These are phyloP conservation scores for Notolepis coatsorum DNA, from an alignment of 2,797 vertebrate genomes.

Conservation along the genomic window DNA sequence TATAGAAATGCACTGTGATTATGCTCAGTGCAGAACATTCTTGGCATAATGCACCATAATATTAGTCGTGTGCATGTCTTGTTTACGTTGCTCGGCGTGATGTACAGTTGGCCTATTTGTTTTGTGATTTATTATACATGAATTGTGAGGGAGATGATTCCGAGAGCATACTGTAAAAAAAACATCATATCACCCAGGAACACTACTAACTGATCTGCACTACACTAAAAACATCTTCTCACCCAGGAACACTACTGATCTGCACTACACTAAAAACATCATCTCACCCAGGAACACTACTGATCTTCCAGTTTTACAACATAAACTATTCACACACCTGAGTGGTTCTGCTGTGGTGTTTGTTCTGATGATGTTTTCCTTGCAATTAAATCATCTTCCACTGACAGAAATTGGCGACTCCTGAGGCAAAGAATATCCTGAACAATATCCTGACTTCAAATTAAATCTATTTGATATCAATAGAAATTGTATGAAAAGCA, in stretches of 20 bases:
- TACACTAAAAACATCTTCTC: slow-evolving; percentile 27
- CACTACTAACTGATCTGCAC: background rate
- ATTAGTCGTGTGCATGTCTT: no score
- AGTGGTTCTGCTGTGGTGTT: slow-evolving; percentile 32
- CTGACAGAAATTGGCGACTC: slow-evolving; percentile 47
- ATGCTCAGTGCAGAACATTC: slow-evolving; percentile 39
- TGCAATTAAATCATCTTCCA: slow-evolving; percentile 2
- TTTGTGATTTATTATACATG: slow-evolving; percentile 27
- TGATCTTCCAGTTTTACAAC: background rate
- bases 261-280: slow-evolving; percentile 40
- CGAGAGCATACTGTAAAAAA: slow-evolving; percentile 12
- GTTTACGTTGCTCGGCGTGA: no score
- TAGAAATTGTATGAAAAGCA: no score
- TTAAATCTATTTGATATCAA: no score
- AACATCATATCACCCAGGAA: slow-evolving; percentile 23
- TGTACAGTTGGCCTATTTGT: no score
- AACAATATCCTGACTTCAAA: background rate
- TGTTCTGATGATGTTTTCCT: slow-evolving; percentile 24
- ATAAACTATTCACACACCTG: slow-evolving; percentile 39
- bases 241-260: slow-evolving; percentile 17
- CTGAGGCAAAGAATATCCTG: slow-evolving; percentile 53
- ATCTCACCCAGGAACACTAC: slow-evolving; percentile 31
- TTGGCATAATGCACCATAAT: slow-evolving; percentile 9
- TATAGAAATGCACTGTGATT: slow-evolving; percentile 43
- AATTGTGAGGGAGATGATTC: no score